These are phyloP conservation scores for Eledona agricola DNA, from an alignment of 2,888 invertebrate species.

Conservation along the genomic window DNA sequence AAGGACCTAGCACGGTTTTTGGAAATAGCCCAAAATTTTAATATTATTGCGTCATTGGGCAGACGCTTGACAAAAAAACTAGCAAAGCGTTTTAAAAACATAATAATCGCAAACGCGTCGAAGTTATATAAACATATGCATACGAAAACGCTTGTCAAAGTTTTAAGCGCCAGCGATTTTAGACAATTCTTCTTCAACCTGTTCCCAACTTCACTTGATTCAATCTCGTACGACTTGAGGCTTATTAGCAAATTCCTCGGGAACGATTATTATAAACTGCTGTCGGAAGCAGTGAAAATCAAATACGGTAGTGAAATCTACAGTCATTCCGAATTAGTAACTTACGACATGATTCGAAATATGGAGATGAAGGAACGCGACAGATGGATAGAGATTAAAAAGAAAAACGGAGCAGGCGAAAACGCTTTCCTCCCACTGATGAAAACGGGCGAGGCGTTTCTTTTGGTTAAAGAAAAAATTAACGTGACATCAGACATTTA, in stretches of 20 bases:
- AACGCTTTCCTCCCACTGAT: conserved; percentile 25
- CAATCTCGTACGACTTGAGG: neutral
- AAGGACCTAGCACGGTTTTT: neutral
- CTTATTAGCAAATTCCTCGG: neutral
- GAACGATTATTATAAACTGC: conserved; percentile 15
- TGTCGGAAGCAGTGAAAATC: conserved; percentile 18
- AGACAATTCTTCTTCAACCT: conserved; percentile 7
- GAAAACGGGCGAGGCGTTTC: conserved; percentile 18
- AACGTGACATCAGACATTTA: conserved; percentile 20
- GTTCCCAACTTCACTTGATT: conserved; percentile 8
- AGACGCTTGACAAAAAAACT: conserved; percentile 29
- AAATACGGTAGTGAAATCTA: conserved; percentile 23
- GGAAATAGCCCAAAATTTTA: conserved; percentile 9
- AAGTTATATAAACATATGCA: conserved; percentile 17
- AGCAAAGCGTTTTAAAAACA: conserved; percentile 7
- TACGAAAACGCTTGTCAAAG: conserved; percentile 16
- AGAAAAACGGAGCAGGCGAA: conserved; percentile 10
- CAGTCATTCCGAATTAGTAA: conserved; percentile 25
- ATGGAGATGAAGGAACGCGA: conserved; percentile 21
- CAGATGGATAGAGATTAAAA: conserved; percentile 24
- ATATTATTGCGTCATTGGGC: conserved; percentile 12
- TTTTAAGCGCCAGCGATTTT: conserved; percentile 10
- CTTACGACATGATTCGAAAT: conserved; percentile 18
- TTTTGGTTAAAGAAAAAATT: conserved; percentile 34
- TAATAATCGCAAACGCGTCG: conserved; percentile 14